phyloP scores from a whole-genome alignment of 2,888 invertebrate genomes.

The Chymomyza procnemis region DNA sequence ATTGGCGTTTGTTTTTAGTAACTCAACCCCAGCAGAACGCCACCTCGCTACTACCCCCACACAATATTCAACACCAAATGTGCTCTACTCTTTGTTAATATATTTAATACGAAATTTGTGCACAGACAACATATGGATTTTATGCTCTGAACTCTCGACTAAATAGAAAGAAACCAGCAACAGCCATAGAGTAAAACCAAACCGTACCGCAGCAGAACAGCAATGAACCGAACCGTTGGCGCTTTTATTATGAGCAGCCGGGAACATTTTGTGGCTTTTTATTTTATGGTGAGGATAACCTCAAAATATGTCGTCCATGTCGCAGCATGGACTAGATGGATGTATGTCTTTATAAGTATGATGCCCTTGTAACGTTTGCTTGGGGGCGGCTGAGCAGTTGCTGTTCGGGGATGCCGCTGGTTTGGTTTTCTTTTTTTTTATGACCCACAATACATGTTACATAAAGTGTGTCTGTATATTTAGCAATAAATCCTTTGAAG shows the following conservation, averaged over 20 bases:
- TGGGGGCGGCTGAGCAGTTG: no score
- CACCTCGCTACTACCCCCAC: no score
- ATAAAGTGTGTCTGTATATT: not conserved
- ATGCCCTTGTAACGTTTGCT: not conserved
- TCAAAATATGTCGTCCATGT: not conserved
- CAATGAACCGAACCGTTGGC: not conserved
- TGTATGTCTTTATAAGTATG: not conserved
- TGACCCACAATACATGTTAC: not conserved
- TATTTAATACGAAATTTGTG: conserved; percentile 1
- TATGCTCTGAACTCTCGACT: conserved; percentile 21
- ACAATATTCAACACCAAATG: not conserved
- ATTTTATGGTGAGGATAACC: conserved; percentile 19
- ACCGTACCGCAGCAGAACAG: not conserved
- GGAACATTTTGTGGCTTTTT: conserved; percentile 19
- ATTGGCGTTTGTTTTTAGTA: conserved; percentile 23
- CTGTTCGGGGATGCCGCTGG: not conserved
- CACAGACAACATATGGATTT: conserved; percentile 44
- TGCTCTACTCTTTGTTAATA: not conserved
- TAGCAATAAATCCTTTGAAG: conserved; percentile 1
- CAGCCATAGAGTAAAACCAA: not conserved
- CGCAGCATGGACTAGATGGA: not conserved
- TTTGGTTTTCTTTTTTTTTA: not conserved
- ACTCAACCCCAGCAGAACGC: not conserved
- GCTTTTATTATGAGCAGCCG: conserved; percentile 7
- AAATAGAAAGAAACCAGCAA: not conserved